Evolutionary conservation across 2,113 vertebrate genomes (phyloP), one percentile per base, ranked within the genome.

Genomic region (Microcebus jonahi): DNA sequence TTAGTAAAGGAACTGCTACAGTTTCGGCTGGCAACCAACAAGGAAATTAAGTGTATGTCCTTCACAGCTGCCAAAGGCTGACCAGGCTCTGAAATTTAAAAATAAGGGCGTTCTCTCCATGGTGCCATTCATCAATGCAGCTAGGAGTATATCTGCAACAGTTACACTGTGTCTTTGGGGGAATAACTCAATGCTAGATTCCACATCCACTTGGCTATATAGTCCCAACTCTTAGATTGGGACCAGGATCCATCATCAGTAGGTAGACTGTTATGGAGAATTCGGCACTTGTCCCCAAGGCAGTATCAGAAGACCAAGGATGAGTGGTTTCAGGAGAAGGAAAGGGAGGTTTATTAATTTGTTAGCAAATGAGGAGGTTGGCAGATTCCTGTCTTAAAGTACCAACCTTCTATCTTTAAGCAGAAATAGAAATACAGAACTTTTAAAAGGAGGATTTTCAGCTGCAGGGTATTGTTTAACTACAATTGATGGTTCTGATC

Each of bases 11-110:
- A 97, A 92, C 76, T 97, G 77, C 88, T 90, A 92, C 81, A 90
- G 2, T 63, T 70, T 97, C 87, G 96, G 70, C 76, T 96, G 86
- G 89, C 86, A 97, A 77, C 63, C 42, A 70, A 55, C 17, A 84
- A 70, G 53, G 79, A 97, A 96, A 91, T 90, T 79, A 96, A 94
- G 86, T 91, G 61, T 67, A 23, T 87, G 59, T 89, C 77, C 88
- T 94, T 90, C 85, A 81, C 20, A 94, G 90, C 83, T 97, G 91
- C 96, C 95, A 96, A 97, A 96, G 94, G 53, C 94, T 95, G 73
- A 45, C 39, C 45, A 86, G 42, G n/a, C 68, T 73, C 36, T 93
- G 68, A 89, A 91, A 94, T 93, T 97, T 12, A 63, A 97, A 90
- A 92, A 88, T 80, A 89, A 73, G 25, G 13, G 57, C 75, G 75